Evolutionary conservation across 1,140 invertebrate genomes (phyloP).

Genomic region (Scaptomyza montana): DNA sequence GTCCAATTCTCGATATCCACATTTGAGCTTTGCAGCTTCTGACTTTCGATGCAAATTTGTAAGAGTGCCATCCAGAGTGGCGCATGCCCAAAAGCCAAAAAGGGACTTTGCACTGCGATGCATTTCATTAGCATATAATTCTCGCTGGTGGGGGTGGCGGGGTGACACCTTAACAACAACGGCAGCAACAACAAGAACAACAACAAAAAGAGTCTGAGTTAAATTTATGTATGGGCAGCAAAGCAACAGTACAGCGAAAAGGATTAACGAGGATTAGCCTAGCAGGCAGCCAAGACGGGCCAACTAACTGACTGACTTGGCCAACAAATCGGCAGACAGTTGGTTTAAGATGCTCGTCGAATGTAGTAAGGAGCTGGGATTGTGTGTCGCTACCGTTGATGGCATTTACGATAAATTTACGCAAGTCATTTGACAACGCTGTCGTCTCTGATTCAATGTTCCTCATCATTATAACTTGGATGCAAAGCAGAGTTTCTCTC

Average conservation of each 20-base stretch:
- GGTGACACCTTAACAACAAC: constrained; percentile 23
- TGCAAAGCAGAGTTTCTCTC: constrained; percentile 47
- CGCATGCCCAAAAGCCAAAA: constrained; percentile 39
- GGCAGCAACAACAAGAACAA: constrained; percentile 26
- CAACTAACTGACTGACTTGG: constrained; percentile 21
- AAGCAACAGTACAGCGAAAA: constrained; percentile 31
- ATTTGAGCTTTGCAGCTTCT: background rate
- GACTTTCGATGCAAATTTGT: constrained; percentile 14
- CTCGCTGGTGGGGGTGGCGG: constrained; percentile 22
- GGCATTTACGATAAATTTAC: constrained; percentile 83
- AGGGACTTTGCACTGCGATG: constrained; percentile 33
- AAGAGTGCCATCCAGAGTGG: constrained; percentile 41
- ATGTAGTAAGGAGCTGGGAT: constrained; percentile 24
- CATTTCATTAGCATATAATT: constrained; percentile 76
- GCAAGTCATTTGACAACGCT: constrained; percentile 83
- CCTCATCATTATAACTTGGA: constrained; percentile 73
- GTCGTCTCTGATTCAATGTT: constrained; percentile 25
- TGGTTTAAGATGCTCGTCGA: constrained; percentile 30
- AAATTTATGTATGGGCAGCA: constrained; percentile 72
- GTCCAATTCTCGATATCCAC: background rate
- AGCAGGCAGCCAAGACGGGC: constrained; percentile 32
- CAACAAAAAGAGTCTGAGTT: constrained; percentile 27
- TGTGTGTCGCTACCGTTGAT: constrained; percentile 61
- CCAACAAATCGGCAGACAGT: constrained; percentile 13
- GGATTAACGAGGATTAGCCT: constrained; percentile 76